Evolutionary conservation across 2,113 vertebrate species (phyloP), one percentile per base, ranked within the genome.

Genomic region (Oceanodroma tethys): DNA sequence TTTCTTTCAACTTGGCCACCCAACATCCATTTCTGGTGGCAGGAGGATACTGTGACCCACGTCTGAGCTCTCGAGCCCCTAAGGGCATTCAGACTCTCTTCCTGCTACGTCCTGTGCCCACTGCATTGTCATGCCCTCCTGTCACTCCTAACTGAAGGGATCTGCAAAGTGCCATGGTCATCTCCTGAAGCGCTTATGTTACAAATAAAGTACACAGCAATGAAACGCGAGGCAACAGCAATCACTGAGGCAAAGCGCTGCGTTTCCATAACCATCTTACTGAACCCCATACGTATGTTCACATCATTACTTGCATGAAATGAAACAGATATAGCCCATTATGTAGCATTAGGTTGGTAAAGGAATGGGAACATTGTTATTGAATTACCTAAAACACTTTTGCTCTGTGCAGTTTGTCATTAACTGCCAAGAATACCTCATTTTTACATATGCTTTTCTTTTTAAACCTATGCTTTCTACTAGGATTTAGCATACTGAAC

Each of bases 241-340:
- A 38, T 27, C 23, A 17, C 47, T 15, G 26, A 29, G 38, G 27
- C 0, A 0, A 38, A 66, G 74, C 1, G 0, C 23, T 68, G 38
- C 43, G 34, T 91, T 91, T 85, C 40, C 85, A 66, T 58, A 93
- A 72, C 55, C 12, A 3, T 29, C 52, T 83, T 36, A 52, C 36
- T 68, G 65, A 73, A 68, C 23, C 2, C 3, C 27, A 19, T 43
- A 27, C 5, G 2, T 56, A 14, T 58, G 58, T 80, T 94, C 93
- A 68, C 27, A 63, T 50, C 5, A 5, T 36, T 63, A 84, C 53
- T 20, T 47, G 30, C 40, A 34, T n/a, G 38, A 94, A 93, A 84
- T 71, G 66, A 66, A 87, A 66, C 76, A 93, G 70, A 65, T 50
- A 58, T 15, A 56, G 47, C 56, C 36, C 65, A 38, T 93, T 94